These are phyloP conservation scores for Pangasianodon gigas DNA, from an alignment of 2,113 vertebrate species.

Conservation along the genomic window DNA sequence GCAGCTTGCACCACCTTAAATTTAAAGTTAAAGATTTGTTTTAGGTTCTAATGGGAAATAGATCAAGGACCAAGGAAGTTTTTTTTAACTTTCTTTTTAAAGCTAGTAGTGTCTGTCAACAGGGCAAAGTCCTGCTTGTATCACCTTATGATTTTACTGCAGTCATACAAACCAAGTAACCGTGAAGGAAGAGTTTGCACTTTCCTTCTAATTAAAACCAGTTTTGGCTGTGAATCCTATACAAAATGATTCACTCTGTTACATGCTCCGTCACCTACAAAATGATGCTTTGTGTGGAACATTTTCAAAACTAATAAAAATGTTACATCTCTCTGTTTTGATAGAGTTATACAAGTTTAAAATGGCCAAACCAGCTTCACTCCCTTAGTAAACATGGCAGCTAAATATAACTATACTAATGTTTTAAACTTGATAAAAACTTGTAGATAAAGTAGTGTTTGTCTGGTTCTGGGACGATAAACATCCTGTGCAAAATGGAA, in stretches of 20 bases:
- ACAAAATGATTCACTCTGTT: not conserved
- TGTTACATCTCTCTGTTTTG: not conserved
- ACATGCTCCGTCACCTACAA: not conserved
- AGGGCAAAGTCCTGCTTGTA: constrained; percentile 52
- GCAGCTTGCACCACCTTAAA: not conserved
- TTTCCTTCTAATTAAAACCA: not conserved
- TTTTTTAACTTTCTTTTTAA: not conserved
- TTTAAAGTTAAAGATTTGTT: not conserved
- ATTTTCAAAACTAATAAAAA: not conserved
- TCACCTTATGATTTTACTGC: not conserved
- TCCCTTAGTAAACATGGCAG: not conserved
- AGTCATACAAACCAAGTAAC: not conserved
- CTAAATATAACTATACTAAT: not conserved
- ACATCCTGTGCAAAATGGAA: not conserved
- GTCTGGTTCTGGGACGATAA: not conserved
- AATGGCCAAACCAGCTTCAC: not conserved
- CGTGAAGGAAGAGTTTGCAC: not conserved
- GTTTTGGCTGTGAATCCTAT: not conserved
- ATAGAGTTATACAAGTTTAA: not conserved
- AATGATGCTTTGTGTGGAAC: not conserved
- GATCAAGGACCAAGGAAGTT: not conserved
- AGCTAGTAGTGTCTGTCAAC: not conserved
- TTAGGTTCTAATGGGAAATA: not conserved
- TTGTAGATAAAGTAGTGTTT: not conserved
- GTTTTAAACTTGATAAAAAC: not conserved